Percentiles rank a stretch among this genome's conserved stretches.
phyloP scores from a whole-genome alignment of 2,113 vertebrate genomes.

The Antigone vipio region DNA sequence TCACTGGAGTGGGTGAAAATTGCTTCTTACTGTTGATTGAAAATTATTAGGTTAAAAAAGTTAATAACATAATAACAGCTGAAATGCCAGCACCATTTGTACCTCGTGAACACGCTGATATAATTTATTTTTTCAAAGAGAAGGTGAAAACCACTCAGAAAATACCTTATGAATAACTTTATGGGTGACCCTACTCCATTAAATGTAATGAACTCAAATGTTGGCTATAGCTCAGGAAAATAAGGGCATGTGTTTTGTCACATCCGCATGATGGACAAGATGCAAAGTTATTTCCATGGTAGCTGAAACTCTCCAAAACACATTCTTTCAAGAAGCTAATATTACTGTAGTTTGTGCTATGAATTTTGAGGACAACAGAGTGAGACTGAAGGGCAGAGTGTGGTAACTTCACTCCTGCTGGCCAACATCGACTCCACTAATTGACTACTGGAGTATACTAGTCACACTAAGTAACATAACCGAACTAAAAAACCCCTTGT shows the following conservation, averaged over 20 bases:
- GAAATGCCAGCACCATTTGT: conserved; percentile 57
- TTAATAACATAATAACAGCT: conserved; percentile 60
- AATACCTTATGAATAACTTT: conserved; percentile 36
- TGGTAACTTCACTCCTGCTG: background rate
- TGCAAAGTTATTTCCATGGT: conserved; percentile 1
- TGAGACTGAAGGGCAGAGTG: conserved; percentile 1
- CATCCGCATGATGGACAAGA: conserved; percentile 41
- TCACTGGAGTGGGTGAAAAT: conserved; percentile 46
- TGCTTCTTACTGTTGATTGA: conserved; percentile 44
- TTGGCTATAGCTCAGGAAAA: conserved; percentile 50
- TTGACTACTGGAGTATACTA: background rate
- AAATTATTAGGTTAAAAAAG: conserved; percentile 64
- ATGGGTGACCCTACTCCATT: conserved; percentile 31
- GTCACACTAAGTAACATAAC: background rate
- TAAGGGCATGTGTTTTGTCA: conserved; percentile 38
- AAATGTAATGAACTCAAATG: conserved; percentile 47
- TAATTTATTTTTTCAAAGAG: conserved; percentile 55
- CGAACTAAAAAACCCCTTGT: background rate
- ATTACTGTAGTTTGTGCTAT: background rate
- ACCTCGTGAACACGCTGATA: conserved; percentile 34
- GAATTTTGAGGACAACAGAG: background rate
- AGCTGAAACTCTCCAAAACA: conserved; percentile 17
- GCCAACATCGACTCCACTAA: background rate
- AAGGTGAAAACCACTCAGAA: conserved; percentile 58
- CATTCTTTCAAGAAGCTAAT: background rate